Evolutionary conservation across 1,140 invertebrate genomes (phyloP), one percentile per base, ranked within the genome.

Genomic region (Leptonema lineaticorne): DNA sequence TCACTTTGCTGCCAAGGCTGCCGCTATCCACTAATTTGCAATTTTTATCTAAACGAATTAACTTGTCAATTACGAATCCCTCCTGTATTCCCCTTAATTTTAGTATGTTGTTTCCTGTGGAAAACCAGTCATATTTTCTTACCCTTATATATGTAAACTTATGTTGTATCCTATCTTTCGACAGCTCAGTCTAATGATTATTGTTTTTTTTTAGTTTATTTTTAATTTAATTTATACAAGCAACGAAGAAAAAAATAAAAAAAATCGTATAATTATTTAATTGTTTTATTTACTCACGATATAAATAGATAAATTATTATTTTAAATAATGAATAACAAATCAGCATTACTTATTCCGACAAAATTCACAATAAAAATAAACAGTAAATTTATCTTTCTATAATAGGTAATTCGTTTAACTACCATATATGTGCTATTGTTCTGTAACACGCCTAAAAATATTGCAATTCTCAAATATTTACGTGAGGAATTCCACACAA

Each of bases 1-100:
- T 64, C 79, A 81, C 75, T 75, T 79, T 60, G 79, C 78, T 29
- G 79, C 79, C 67, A 79, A 77, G 74, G 76, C 78, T 18, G 75
- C 75, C 67, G 79, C 79, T 65, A 78, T 79, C 3, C 75, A 79
- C 71, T 79, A 22, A n/a, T n/a, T 24, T 20, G 11, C 20, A 33
- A 45, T 33, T 11, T 20, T 48, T 16, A 46, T 48, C 24, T 22
- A 8, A 8, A 37, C 7, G 33, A 37, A 37, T 8, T 8, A 37
- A 8, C 7, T 37, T 8, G 7, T 11, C 11, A 33, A 33, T 11
- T 33, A 5, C 30, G 1, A 9, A 41, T 11, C 37, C 37, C 37
- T 41, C 9, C 37, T 41, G 11, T 41, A 9, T 41, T 2, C 37
- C 37, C 5, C 30, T 5, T 11, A 11, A 41, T 41, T 41, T 9